These are phyloP conservation scores for Lateolabrax maculatus DNA, from an alignment of 2,797 vertebrate genomes.

Conservation along the genomic window DNA sequence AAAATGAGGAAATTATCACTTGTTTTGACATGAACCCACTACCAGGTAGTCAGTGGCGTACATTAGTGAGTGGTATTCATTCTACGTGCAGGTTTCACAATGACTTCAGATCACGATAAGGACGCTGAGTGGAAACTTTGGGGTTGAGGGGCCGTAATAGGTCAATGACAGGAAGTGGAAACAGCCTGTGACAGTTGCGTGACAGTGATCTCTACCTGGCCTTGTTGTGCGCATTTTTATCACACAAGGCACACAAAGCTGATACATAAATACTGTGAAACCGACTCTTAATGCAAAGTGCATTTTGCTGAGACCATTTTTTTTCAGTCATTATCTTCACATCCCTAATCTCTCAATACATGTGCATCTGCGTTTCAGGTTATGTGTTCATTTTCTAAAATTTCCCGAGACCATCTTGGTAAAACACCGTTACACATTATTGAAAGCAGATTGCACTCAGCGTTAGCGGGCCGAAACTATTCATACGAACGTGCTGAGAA, in stretches of 20 bases:
- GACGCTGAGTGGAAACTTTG: conserved; percentile 62
- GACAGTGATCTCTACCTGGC: neutral
- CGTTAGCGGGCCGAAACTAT: too few relatives aligned
- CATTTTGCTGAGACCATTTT: neutral
- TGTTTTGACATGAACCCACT: neutral
- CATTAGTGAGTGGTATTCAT: neutral
- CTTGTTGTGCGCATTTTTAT: neutral
- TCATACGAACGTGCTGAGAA: too few relatives aligned
- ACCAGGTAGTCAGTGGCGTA: neutral
- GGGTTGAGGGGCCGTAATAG: conserved; percentile 10
- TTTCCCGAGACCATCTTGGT: neutral
- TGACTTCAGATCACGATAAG: neutral
- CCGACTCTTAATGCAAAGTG: neutral
- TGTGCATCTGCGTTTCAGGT: neutral
- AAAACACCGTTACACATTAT: too few relatives aligned
- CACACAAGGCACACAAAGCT: neutral
- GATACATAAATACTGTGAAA: neutral
- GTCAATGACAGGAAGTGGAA: conserved; percentile 73
- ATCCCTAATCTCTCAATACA: neutral
- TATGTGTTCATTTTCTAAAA: neutral
- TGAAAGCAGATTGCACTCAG: too few relatives aligned
- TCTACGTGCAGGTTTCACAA: conserved; percentile 17
- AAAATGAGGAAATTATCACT: neutral
- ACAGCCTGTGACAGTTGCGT: conserved; percentile 16
- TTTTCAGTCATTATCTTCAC: neutral